Evolutionary conservation across 2,113 vertebrate genomes (phyloP), one percentile per base, ranked within the genome.

Genomic region (Motacilla tschutschensis): DNA sequence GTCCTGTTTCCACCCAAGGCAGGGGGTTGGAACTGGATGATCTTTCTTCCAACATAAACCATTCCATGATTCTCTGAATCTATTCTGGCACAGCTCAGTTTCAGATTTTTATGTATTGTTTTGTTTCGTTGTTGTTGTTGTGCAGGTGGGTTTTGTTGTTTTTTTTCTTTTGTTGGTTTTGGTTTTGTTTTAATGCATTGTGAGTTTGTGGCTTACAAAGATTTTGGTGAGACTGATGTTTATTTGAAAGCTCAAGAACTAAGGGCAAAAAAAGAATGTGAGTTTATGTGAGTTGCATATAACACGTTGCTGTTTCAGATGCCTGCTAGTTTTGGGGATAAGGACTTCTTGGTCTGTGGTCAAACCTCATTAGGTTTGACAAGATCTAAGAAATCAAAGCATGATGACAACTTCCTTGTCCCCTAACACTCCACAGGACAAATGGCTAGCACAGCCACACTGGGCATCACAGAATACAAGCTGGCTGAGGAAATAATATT

Each of bases 1-100:
- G 0, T 35, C 33, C 2, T 72, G 19, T 31, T 46, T 48, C 33
- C 6, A 0, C 8, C 18, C 28, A 46, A 62, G 28, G 17, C 5
- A 7, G 22, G 22, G 10, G 22, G 2, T 9, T 79, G 59, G n/a
- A 51, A 79, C 28, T 29, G 41, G 24, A 29, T 59, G 17, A 53
- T 46, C 33, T 51, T 48, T 38, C 29, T 58, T 73, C 38, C 59
- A 65, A 65, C 11, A 46, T 14, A 79, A 72, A 65, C 33, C 29
- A 65, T 46, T 51, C 44, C 21, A 50, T 13, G 12, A 44, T 58
- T 72, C 28, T 46, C 33, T 40, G 14, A 59, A 46, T 65, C 53
- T 74, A 26, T 70, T 87, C 51, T 41, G 24, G 17, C 48, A 59
- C 22, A 57, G 38, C 7, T 57, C 65, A 13, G 41, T 40, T 85